Evolutionary conservation across 2,888 invertebrate species (phyloP), one percentile per base, ranked within the genome.

Genomic region (Lamproptera curius): DNA sequence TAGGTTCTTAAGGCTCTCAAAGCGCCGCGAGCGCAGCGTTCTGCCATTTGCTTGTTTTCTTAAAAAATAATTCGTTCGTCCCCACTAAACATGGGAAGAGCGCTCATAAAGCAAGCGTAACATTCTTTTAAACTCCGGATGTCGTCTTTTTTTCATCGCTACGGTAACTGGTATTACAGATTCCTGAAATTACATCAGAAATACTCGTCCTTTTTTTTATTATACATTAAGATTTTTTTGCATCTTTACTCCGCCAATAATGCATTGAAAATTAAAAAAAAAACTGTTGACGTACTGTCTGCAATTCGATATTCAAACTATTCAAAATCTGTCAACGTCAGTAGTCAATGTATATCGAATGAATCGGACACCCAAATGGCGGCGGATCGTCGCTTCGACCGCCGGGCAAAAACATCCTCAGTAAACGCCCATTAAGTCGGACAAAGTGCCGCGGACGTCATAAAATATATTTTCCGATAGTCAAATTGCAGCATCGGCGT

Each of bases 381-480:
- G 61, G 65, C 61, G 68, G 65, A 72, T 70, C 62, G 67, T 60
- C 57, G 53, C 58, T 59, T 48, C 57, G 63, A 10, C 36, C 37
- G 31, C 42, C 36, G 36, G n/a, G 42, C 46, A 34, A 47, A 62
- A 65, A 72, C 72, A 72, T 68, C 58, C 57, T 52, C 57, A 58
- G 53, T 62, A 67, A 67, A 67, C 67, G 65, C 53, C 71, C 67
- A 72, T 77, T 79, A 78, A 78, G 65, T 63, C 63, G 67, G 70
- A 75, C 76, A 76, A 76, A 81, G 72, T 75, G 68, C 74, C 63
- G 58, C 67, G 70, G 71, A 76, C 70, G 73, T 78, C 78, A 80
- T 81, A 81, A 81, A 81, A 84, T 82, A 80, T 83, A 80, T 82
- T 81, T 83, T 71, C 76, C 78, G 77, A 81, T 81, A 84, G 76